Evolutionary conservation across 2,113 vertebrate genomes (phyloP).

Genomic region (Lepus timidus): DNA sequence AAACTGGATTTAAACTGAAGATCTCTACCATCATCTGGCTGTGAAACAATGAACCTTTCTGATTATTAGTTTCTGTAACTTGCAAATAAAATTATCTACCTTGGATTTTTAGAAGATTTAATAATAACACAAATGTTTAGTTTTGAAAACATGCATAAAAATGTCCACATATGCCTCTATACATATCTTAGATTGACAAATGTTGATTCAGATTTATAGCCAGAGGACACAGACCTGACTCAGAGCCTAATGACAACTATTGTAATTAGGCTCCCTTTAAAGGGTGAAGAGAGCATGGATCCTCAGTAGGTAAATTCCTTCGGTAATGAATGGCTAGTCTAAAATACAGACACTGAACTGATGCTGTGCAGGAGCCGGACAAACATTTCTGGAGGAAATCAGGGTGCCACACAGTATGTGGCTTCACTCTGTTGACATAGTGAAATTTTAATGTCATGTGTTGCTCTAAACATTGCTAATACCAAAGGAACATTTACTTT

Average conservation of each 20-base stretch:
- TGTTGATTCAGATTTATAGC: not conserved
- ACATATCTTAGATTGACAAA: not conserved
- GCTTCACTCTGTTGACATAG: not conserved
- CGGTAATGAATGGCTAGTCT: not conserved
- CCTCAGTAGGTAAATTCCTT: not conserved
- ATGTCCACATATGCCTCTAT: not conserved
- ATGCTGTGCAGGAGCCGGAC: not conserved
- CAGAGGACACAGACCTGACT: not conserved
- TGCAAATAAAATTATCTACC: not conserved
- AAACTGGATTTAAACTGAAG: not conserved
- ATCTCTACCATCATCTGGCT: not conserved
- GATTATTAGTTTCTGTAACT: not conserved
- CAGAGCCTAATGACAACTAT: not conserved
- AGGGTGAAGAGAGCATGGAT: not conserved
- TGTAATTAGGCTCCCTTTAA: not conserved
- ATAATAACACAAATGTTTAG: not conserved
- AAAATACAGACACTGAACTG: not conserved
- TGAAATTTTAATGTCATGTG: not conserved
- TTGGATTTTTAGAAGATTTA: conserved; percentile 15
- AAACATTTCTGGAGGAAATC: not conserved
- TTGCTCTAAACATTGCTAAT: not conserved
- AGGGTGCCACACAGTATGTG: not conserved
- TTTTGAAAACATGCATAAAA: not conserved
- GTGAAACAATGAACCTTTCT: not conserved
- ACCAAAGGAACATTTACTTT: not conserved